These are phyloP conservation scores for Psammodynastes pulverulentus DNA, from an alignment of 2,113 vertebrate genomes.

Conservation along the genomic window DNA sequence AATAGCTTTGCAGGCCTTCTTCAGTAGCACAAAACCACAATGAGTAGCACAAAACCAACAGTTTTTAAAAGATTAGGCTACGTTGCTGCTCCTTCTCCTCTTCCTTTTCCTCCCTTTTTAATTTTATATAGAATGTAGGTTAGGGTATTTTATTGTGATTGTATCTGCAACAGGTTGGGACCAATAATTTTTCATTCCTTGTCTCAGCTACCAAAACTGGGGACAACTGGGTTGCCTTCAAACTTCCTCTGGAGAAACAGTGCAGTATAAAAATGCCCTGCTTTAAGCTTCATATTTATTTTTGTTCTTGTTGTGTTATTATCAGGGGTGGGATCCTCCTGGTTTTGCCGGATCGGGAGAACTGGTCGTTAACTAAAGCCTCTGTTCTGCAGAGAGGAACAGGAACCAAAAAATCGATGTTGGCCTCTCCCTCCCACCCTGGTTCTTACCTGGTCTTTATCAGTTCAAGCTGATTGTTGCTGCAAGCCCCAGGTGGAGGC, in stretches of 20 bases:
- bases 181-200: neutral
- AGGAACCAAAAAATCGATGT: too few species aligned
- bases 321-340: too few species aligned
- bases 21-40: neutral
- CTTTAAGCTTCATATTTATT: neutral
- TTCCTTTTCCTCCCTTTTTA: neutral
- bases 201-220: neutral
- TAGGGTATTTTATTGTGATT: neutral
- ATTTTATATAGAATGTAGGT: neutral
- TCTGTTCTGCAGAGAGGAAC: too few species aligned
- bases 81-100: neutral
- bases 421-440: too few species aligned
- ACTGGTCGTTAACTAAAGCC: too few species aligned
- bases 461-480: too few species aligned
- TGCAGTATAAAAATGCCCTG: neutral
- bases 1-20: neutral
- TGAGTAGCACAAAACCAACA: neutral
- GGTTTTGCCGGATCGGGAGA: too few species aligned
- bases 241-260: neutral
- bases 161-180: neutral
- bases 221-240: neutral
- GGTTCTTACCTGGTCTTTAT: too few species aligned
- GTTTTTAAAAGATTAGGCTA: neutral
- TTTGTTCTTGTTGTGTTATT: neutral
- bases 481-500: too few species aligned